These are phyloP conservation scores for Lamproptera curius DNA, from an alignment of 2,888 invertebrate genomes.

Conservation along the genomic window DNA sequence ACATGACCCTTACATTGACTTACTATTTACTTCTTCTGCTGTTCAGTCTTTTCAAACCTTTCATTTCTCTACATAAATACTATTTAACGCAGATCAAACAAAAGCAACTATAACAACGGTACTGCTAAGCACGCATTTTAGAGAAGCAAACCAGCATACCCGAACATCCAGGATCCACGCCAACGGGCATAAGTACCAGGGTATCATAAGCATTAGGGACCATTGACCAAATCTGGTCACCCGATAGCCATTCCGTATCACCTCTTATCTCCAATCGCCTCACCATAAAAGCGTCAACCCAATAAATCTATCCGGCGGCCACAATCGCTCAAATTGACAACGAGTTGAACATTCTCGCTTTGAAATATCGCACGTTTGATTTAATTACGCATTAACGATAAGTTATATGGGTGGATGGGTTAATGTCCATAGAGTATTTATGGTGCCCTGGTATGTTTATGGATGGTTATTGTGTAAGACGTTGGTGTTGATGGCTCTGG, in stretches of 20 bases:
- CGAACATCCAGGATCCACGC: too few species aligned
- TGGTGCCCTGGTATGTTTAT: background rate
- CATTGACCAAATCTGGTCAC: too few species aligned
- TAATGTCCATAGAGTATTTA: background rate
- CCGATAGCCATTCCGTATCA: conserved; percentile 14
- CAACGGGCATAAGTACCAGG: too few species aligned
- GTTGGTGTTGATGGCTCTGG: background rate
- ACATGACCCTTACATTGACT: too few species aligned
- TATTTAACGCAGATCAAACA: too few species aligned
- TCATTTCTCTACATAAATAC: too few species aligned
- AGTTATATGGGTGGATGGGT: background rate
- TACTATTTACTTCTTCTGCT: too few species aligned
- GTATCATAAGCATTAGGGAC: too few species aligned
- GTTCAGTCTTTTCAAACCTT: too few species aligned
- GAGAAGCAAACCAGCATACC: too few species aligned
- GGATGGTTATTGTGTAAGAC: background rate
- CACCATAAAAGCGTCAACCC: conserved; percentile 33
- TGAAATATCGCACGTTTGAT: conserved; percentile 21
- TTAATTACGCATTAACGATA: conserved; percentile 21
- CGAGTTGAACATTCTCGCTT: conserved; percentile 23
- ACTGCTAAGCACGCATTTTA: too few species aligned
- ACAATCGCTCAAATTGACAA: conserved; percentile 37
- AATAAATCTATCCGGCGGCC: conserved; percentile 35
- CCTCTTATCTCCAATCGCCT: conserved; percentile 34
- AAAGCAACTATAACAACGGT: too few species aligned